Evolutionary conservation across 2,888 invertebrate genomes (phyloP), one percentile per base, ranked within the genome.

Genomic region (Orchesellides sinensis): DNA sequence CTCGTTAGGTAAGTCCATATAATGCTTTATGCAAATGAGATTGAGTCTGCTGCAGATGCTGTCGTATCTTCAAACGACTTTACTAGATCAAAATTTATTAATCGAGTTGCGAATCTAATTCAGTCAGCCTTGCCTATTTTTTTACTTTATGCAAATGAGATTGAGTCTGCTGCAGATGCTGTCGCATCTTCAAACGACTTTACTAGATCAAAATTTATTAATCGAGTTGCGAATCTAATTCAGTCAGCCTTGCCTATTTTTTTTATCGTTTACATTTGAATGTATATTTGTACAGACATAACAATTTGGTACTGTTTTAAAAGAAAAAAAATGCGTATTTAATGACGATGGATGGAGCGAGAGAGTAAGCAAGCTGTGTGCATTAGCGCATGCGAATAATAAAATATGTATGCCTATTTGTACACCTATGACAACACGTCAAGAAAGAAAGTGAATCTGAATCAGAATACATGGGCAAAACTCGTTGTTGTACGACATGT

Each of bases 361-460:
- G 40, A n/a, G 4, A n/a, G n/a, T n/a, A n/a, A n/a, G n/a, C n/a
- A n/a, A n/a, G n/a, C n/a, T n/a, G n/a, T n/a, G n/a, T n/a, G n/a
- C n/a, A n/a, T n/a, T n/a, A n/a, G n/a, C n/a, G n/a, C n/a, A n/a
- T n/a, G n/a, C n/a, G n/a, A n/a, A n/a, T 8, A 10, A 40, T 40
- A 40, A 40, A 10, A 14, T 40, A 6, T 32, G 5, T 32, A 14
- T 49, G 17, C 49, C 2, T 25, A 54, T 23, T 25, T 8, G 54
- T n/a, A n/a, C n/a, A n/a, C n/a, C n/a, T 25, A 12, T 54, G 54
- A 54, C 54, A 54, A n/a, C n/a, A 54, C 23, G n/a, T 54, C 25
- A 23, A 65, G 23, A 65, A 65, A 65, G 65, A 65, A 65, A 65
- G 65, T 65, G 65, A 65, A 65, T 65, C 65, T 65, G 65, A 40